Base-by-base conservation (phyloP, 1,140 invertebrate genomes). In the Helicoverpa armigera region DNA sequence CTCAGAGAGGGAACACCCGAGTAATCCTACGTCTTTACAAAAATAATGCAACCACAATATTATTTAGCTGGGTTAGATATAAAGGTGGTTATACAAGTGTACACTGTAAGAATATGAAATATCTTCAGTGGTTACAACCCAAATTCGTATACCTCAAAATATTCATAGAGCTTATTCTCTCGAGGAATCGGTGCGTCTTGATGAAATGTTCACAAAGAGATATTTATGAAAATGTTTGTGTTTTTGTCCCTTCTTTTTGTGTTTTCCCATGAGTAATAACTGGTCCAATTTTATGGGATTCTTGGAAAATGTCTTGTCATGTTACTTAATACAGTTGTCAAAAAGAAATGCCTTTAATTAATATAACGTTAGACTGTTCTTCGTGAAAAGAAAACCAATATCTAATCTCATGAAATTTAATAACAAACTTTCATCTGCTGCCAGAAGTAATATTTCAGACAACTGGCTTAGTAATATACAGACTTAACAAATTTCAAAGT, bases 131-230 rank as follows among this genome's bases (percentile, higher is more conserved):
- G 61, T 83, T 81, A 82, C 70, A 76, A 81, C 78, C 83, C 78
- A 85, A 88, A 86, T 90, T 86, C 79, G 80, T 90, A 74, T 86
- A 86, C 84, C 81, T 85, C 82, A 90, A 82, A 88, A 89, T 91
- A 91, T 91, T 91, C 89, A 90, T 90, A 88, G 87, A 88, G 80
- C 78, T 87, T 85, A 87, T 83, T 88, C 86, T 86, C 89, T 81
- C 50, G 86, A 89, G 88, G 82, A 84, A 80, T 67, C 54, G 82
- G 67, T 85, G 82, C 80, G 72, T 78, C 82, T 83, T 88, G 86
- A 88, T 80, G 83, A 89, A 89, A 85, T 81, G 80, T 82, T 87
- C 78, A 83, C 83, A 87, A 83, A 81, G 77, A 83, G 77, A 85
- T 85, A 84, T 85, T 87, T 86, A 86, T 82, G 83, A 77, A 86